phyloP scores from a whole-genome alignment of 2,888 invertebrate species.

The Hofmannophila pseudospretella region DNA sequence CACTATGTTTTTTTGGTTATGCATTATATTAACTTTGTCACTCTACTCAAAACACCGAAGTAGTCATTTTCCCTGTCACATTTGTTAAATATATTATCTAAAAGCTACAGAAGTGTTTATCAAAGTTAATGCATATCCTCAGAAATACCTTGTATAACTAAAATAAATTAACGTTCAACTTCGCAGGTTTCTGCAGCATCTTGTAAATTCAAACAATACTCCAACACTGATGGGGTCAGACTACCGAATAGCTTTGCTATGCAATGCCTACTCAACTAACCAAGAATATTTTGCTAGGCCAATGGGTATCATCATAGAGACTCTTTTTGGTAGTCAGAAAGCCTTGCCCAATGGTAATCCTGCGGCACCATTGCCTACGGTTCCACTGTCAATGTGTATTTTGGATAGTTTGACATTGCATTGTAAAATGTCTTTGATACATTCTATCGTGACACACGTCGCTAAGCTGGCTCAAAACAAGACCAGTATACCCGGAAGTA shows the following conservation, averaged over 20 bases:
- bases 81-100: too few relatives aligned
- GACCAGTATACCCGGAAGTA: slow-evolving; percentile 83
- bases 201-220: slow-evolving; percentile 84
- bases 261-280: slow-evolving; percentile 97
- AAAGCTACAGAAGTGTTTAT: too few relatives aligned
- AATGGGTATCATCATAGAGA: slow-evolving; percentile 94
- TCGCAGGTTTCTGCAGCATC: slow-evolving; percentile 89
- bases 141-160: too few relatives aligned
- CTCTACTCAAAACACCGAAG: too few relatives aligned
- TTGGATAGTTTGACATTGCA: slow-evolving; percentile 96
- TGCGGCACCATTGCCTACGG: slow-evolving; percentile 82
- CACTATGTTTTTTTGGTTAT: too few relatives aligned
- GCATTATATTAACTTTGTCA: too few relatives aligned
- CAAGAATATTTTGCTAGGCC: slow-evolving; percentile 94
- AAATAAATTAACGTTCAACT: too few relatives aligned
- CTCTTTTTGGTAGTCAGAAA: slow-evolving; percentile 85
- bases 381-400: slow-evolving; percentile 94
- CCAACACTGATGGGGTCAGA: slow-evolving; percentile 89
- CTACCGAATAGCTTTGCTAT: slow-evolving; percentile 93
- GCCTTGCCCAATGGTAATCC: slow-evolving; percentile 69
- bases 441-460: slow-evolving; percentile 90
- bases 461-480: slow-evolving; percentile 94
- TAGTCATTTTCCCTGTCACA: too few relatives aligned
- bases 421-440: slow-evolving; percentile 94
- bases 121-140: too few relatives aligned